Base-by-base conservation (phyloP, 2,888 invertebrate species). In the Melinopterus prodromus region DNA sequence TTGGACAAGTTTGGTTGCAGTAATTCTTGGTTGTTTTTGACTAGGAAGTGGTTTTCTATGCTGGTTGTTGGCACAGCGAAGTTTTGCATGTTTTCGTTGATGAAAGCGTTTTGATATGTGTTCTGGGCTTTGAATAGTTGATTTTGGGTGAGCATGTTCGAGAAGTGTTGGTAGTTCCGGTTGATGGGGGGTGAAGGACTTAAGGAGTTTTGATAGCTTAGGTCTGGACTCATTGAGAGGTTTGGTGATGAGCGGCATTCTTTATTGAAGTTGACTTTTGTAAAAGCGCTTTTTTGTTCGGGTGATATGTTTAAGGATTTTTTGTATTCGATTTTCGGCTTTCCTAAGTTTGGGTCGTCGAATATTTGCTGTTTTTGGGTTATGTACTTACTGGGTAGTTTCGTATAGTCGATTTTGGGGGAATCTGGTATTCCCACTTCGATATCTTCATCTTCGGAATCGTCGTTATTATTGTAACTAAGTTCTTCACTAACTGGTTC, bases 181-280 rank as follows among this genome's bases (percentile, higher is more conserved):
- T 86, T 87, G 80, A 88, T 89, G 2, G 93, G 92, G 15, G 94
- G 93, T 80, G 93, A 94, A 2, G 96, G 96, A 87, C 95, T 96
- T 81, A 95, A 91, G 70, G 95, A 96, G 85, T 93, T 93, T 85
- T 95, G 95, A 84, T 96, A 96, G 82, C 94, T 92, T 75, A 95
- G 89, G 84, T 96, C 95, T 0, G 96, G 96, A 82, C 95, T 95
- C 16, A 95, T 91, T 0, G 95, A 95, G 16, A 95, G 93, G 82
- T 94, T 92, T 0, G 94, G 94, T 0, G 94, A 94, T n/a, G 6
- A 26, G 84, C 87, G 78, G 81, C 89, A 53, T 76, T 88, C 88
- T 83, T 90, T 89, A 9, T 86, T 82, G 75, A 91, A 84, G 83
- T 89, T 90, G 80, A 97, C 96, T 91, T 97, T 97, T 0, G 96